Conservation (phyloP, 35 echinoderm and acorn worm species). For the Heliocidaris erythrogramma region DNA sequence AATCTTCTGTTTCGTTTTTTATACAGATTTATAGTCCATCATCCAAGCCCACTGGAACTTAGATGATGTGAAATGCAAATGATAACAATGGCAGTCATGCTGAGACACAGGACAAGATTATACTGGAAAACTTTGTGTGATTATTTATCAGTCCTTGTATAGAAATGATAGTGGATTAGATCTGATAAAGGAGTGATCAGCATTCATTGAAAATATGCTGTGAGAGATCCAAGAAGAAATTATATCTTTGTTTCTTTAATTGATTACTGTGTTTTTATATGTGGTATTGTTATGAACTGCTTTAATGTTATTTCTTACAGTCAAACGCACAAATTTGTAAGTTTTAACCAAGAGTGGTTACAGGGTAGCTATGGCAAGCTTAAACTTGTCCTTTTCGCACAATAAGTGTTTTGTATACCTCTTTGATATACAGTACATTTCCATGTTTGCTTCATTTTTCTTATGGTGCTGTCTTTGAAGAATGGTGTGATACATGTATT, state of each 20-base stretch:
- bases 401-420: neutral
- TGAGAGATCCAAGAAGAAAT: neutral
- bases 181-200: neutral
- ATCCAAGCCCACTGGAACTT: neutral
- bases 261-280: neutral
- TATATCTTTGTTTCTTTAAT: neutral
- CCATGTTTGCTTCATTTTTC: neutral
- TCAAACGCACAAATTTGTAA: slow-evolving; percentile 1
- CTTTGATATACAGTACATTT: neutral
- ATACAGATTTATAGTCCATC: neutral
- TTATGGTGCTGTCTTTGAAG: neutral
- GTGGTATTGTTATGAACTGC: neutral
- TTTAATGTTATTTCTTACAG: neutral
- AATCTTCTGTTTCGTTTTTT: neutral
- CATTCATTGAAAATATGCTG: neutral
- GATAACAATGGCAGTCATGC: neutral
- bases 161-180: neutral
- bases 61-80: neutral
- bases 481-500: slow-evolving; percentile 9
- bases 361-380: neutral
- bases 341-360: neutral
- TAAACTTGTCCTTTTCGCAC: neutral
- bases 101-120: neutral
- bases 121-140: neutral
- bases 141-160: neutral